Percentiles rank a stretch among this genome's conserved stretches.
Evolutionary conservation across 1,140 invertebrate species (phyloP).

Genomic region (Polypedilum vanderplanki): DNA sequence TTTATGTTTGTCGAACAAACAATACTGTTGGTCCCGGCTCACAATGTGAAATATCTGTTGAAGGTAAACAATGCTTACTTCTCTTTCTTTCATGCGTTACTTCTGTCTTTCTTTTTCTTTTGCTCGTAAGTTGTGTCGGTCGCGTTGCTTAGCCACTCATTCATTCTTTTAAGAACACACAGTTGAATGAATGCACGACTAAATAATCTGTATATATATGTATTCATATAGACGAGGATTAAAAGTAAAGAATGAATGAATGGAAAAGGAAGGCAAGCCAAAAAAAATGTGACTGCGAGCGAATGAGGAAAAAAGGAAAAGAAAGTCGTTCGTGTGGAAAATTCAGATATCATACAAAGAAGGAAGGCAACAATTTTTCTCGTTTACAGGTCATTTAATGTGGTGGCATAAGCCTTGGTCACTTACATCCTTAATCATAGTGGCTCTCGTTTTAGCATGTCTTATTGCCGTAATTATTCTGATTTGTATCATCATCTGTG

Average conservation of each 20-base stretch:
- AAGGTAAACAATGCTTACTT: conserved; percentile 49
- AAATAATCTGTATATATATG: background rate
- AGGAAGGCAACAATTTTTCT: background rate
- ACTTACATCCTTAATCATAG: conserved; percentile 66
- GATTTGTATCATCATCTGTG: conserved; percentile 73
- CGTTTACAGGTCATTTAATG: conserved; percentile 52
- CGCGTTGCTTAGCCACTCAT: no score
- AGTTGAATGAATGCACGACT: background rate
- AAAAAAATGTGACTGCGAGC: no score
- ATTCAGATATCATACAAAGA: background rate
- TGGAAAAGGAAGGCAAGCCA: no score
- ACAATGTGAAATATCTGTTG: conserved; percentile 71
- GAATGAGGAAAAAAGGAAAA: no score
- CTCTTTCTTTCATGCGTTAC: background rate
- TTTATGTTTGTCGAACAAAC: conserved; percentile 75
- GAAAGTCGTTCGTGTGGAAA: no score
- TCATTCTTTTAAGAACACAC: no score
- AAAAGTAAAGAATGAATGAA: conserved; percentile 19
- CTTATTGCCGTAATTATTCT: conserved; percentile 72
- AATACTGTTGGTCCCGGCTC: conserved; percentile 68
- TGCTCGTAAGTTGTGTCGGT: no score
- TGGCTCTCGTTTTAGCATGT: conserved; percentile 63
- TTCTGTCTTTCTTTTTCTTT: no score
- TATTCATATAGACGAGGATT: background rate
- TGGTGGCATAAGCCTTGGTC: conserved; percentile 66